Evolutionary conservation across 1,140 invertebrate genomes (phyloP).

Genomic region (Sarcophaga bullata): DNA sequence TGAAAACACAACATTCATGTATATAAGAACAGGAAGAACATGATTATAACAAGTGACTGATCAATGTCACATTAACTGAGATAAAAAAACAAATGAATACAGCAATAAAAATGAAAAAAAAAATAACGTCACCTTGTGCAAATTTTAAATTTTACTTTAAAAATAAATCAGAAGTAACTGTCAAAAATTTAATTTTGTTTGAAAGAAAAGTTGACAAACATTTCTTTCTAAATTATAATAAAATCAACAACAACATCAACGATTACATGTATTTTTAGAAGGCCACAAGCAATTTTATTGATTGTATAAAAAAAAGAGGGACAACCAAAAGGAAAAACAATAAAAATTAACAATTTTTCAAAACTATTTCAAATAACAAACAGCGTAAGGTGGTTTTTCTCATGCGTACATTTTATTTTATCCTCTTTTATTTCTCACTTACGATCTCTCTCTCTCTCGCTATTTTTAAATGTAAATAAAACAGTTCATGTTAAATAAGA

Average conservation of each 20-base stretch:
- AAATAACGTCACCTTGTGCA: not conserved
- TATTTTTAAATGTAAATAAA: not conserved
- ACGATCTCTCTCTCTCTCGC: not conserved
- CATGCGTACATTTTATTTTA: not conserved
- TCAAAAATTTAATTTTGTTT: too few relatives aligned
- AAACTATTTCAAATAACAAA: slow-evolving; percentile 12
- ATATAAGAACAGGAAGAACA: slow-evolving; percentile 37
- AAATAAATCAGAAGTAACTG: too few relatives aligned
- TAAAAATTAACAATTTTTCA: slow-evolving; percentile 23
- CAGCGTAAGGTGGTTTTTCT: slow-evolving; percentile 33
- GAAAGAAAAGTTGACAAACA: too few relatives aligned
- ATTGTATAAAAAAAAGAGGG: not conserved
- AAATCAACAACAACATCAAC: not conserved
- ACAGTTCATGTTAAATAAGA: not conserved
- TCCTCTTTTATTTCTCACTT: not conserved
- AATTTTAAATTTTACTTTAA: not conserved
- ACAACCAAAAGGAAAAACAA: slow-evolving; percentile 7
- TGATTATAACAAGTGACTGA: slow-evolving; percentile 32
- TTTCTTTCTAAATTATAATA: not conserved
- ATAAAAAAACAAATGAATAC: slow-evolving; percentile 1
- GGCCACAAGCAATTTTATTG: slow-evolving; percentile 9
- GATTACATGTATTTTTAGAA: not conserved
- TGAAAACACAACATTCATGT: not conserved
- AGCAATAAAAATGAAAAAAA: not conserved
- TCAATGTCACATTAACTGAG: slow-evolving; percentile 29